Conservation (phyloP, 1,140 invertebrate species). For the Paraescarpia echinospica region DNA sequence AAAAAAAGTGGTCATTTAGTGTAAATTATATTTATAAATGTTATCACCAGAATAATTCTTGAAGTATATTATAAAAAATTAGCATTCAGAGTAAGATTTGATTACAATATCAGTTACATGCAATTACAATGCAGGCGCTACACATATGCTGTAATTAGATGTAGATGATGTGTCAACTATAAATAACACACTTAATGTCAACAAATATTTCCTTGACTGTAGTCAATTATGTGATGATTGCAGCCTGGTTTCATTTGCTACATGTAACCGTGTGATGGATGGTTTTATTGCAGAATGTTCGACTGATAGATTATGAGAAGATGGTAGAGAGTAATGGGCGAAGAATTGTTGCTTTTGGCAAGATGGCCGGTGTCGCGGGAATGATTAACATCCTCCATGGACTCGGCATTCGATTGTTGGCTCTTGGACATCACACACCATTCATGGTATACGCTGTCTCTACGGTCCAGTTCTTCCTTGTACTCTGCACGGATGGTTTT, state of each 20-base stretch:
- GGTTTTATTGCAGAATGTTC: conserved; percentile 74
- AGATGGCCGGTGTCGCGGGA: conserved; percentile 97
- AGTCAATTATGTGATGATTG: neutral
- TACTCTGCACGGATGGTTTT: too few species aligned
- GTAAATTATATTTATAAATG: neutral
- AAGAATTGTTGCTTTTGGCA: conserved; percentile 96
- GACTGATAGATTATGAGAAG: conserved; percentile 96
- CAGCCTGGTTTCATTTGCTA: conserved; percentile 21
- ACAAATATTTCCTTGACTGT: neutral
- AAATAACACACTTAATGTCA: neutral
- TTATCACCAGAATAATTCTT: too few species aligned
- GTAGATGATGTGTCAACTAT: neutral
- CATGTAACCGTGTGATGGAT: neutral
- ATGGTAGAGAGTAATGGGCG: conserved; percentile 86
- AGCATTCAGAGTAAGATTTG: too few species aligned
- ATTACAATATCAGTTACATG: too few species aligned
- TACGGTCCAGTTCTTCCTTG: too few species aligned
- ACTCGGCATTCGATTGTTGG: conserved; percentile 87
- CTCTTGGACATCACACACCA: conserved; percentile 96
- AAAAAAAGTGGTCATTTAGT: neutral
- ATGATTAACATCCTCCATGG: conserved; percentile 99
- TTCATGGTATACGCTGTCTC: conserved; percentile 78
- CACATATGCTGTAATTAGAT: neutral
- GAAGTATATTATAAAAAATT: too few species aligned
- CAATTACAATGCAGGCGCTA: neutral